Conservation (phyloP, 1,140 invertebrate genomes). For the Aphaenogaster ashmeadi region DNA sequence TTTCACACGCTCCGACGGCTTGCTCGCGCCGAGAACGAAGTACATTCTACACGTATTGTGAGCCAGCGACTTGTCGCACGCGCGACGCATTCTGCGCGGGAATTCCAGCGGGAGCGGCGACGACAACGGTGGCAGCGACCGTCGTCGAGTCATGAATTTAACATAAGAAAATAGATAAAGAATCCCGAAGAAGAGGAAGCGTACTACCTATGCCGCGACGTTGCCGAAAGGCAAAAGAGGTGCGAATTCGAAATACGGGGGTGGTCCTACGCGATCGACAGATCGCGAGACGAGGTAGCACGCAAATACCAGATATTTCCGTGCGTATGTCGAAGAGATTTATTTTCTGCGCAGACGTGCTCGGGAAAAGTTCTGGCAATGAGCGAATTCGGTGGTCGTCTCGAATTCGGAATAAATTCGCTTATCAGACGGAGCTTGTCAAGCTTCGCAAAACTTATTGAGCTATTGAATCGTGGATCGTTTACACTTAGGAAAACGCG, state of each 20-base stretch:
- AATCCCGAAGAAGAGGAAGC: constrained; percentile 1
- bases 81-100: constrained; percentile 59
- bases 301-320: constrained; percentile 22
- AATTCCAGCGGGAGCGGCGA: constrained; percentile 53
- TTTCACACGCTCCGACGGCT: constrained; percentile 49
- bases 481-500: background rate
- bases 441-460: constrained; percentile 4
- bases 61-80: constrained; percentile 64
- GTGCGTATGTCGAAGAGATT: constrained; percentile 1
- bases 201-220: background rate
- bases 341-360: background rate
- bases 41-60: constrained; percentile 48
- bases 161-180: constrained; percentile 69
- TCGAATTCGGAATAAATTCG: background rate
- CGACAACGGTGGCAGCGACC: background rate
- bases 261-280: background rate
- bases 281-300: background rate
- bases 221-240: constrained; percentile 28
- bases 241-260: constrained; percentile 42
- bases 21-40: constrained; percentile 35
- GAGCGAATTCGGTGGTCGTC: background rate
- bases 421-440: background rate
- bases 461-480: background rate
- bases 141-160: constrained; percentile 47
- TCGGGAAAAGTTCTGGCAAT: background rate